phyloP scores from a whole-genome alignment of 2,113 vertebrate genomes.

The Hypomesus transpacificus region DNA sequence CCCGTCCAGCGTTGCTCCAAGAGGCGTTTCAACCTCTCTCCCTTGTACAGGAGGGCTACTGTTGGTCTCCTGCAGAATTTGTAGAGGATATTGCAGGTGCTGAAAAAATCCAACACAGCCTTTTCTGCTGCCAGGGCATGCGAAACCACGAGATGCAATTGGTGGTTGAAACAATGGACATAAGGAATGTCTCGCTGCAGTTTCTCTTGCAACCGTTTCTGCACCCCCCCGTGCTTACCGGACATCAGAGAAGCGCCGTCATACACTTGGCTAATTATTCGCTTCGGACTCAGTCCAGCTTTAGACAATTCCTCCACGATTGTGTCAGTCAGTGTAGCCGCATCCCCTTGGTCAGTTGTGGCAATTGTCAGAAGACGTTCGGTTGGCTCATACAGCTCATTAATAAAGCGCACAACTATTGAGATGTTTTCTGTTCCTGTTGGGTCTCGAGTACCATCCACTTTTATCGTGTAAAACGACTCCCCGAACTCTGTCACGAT shows the following conservation, averaged over 20 bases:
- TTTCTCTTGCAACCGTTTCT: slow-evolving; percentile 1
- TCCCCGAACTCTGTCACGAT: slow-evolving; percentile 3
- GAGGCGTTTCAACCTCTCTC: not conserved
- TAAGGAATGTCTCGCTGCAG: not conserved
- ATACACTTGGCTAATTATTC: slow-evolving; percentile 7
- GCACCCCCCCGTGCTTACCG: not conserved
- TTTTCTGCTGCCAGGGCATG: not conserved
- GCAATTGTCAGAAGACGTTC: slow-evolving; percentile 7
- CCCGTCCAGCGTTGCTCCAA: not conserved
- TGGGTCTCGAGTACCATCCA: slow-evolving; percentile 9
- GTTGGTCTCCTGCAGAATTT: not conserved
- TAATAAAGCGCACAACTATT: not conserved
- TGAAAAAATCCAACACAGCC: not conserved
- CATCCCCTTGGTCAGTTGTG: not conserved
- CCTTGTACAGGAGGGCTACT: not conserved
- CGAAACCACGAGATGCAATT: slow-evolving; percentile 5
- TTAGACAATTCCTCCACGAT: not conserved
- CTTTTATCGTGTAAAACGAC: slow-evolving; percentile 14
- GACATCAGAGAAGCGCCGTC: slow-evolving; percentile 1
- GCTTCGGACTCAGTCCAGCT: not conserved
- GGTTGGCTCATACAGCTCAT: not conserved
- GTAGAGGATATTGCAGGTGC: too few relatives aligned
- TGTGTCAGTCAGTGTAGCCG: not conserved
- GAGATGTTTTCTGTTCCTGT: slow-evolving; percentile 12
- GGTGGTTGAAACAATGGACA: slow-evolving; percentile 5